Evolutionary conservation across 2,113 vertebrate genomes (phyloP).

Genomic region (Struthio camelus): DNA sequence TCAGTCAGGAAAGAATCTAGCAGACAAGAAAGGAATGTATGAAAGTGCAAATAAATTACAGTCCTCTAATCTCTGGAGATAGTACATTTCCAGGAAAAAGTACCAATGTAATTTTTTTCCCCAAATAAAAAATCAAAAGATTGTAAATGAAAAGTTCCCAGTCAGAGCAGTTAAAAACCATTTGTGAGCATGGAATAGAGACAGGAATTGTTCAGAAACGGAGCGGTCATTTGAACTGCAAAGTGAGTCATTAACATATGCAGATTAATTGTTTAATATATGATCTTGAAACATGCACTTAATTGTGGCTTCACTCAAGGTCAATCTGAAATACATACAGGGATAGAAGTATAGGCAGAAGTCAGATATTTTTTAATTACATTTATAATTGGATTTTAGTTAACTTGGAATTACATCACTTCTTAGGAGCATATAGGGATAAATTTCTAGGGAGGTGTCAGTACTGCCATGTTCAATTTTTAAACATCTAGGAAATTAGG

Average conservation of each 20-base stretch:
- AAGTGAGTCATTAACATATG: neutral
- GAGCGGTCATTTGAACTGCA: neutral
- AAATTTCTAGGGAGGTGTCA: neutral
- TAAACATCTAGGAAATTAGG: neutral
- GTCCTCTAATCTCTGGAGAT: conserved; percentile 15
- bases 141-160: neutral
- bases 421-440: neutral
- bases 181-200: neutral
- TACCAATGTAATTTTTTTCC: neutral
- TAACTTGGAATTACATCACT: neutral
- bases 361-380: neutral
- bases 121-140: neutral
- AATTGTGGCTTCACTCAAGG: neutral
- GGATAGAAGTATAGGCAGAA: neutral
- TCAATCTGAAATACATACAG: neutral
- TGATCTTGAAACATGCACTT: neutral
- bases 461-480: neutral
- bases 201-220: neutral
- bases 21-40: neutral
- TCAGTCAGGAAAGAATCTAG: neutral
- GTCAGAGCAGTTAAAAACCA: neutral
- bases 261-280: neutral
- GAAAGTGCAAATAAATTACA: conserved; percentile 1
- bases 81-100: neutral
- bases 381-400: conserved; percentile 3